Evolutionary conservation across 1,140 invertebrate species (phyloP), one percentile per base, ranked within the genome.

Genomic region (Ceratina calcarata): DNA sequence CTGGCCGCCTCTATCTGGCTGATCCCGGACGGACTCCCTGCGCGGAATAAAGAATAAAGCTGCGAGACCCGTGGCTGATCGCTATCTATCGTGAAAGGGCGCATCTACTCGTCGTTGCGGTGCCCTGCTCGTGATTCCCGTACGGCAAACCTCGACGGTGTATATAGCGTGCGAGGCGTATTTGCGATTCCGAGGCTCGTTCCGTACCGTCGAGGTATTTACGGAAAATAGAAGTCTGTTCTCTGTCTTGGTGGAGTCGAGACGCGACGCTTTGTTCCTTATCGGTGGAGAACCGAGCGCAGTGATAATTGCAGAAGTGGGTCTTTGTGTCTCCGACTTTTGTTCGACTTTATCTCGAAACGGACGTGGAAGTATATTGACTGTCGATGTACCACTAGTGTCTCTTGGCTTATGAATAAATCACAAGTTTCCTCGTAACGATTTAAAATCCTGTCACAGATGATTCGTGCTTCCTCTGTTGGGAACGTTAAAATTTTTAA

Each of bases 31-130:
- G 65, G 57, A 57, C 68, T 62, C 37, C 77, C 79, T 78, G 71
- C 62, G 22, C 75, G 71, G 86, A 87, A 87, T 87, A 87, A 87
- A 87, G 80, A 86, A 86, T 86, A 86, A 82, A 86, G 75, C 80
- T 75, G 60, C 75, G 79, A 69, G 76, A 82, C 79, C 66, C 82
- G 78, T 71, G 74, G 77, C 71, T 62, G 84, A 86, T 86, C 85
- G 79, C 72, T 86, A 84, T 87, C 85, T 86, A 77, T 78, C 80
- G 82, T 64, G 76, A 86, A 86, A 84, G 77, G 80, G 85, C 81
- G 69, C 70, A 64, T 83, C 70, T 78, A 60, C 18, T 51, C 58
- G 65, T 64, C 58, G 58, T 57, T 60, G 45, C 24, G 69, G 70
- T 22, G 45, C n/a, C 24, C 37, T 18, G 24, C 49, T 62, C 65